Base-by-base conservation (phyloP, 1,140 invertebrate species). In the Eriocheir sinensis region DNA sequence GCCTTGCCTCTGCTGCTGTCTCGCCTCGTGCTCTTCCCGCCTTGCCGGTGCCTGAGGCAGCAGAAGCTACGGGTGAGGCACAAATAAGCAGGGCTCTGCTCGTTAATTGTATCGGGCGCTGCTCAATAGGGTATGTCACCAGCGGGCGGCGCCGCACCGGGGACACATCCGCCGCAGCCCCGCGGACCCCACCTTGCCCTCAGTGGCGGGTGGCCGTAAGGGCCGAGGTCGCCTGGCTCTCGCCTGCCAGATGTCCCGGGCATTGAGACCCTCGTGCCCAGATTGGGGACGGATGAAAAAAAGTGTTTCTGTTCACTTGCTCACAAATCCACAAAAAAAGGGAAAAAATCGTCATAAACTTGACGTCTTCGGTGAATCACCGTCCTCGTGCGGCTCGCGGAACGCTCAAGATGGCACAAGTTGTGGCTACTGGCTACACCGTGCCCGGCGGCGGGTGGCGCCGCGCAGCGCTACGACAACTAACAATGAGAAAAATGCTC, bases 221-320 rank as follows among this genome's bases (percentile, higher is more conserved):
- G 38, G 34, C 38, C 86, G 40, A 80, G 34, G 88, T 94, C 60
- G 36, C 48, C 32, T 93, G 85, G 8, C 48, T 41, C 83, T 89
- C 93, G 93, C 93, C 93, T 94, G 36, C 93, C 93, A 94, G 93
- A 94, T 94, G 93, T 80, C 93, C 93, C n/a, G 53, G 85, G 30
- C 88, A 80, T 81, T 89, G 53, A 38, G 80, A 79, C 30, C 85
- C 93, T 89, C 60, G 30, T 80, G 86, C 86, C 93, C 86, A 90
- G 93, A 94, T 94, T 94, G 60, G 53, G 40, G 44, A 81, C 93
- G 48, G 72, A 38, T 89, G 48, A 40, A 88, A 89, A 93, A 89
- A 48, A 89, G 34, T 79, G 93, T 94, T 94, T 94, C 93, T 94
- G 60, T 93, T 93, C 92, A 93, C 93, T 90, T 89, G 93, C 93